phyloP scores from a whole-genome alignment of 2,113 vertebrate genomes.

The Gulo gulo region DNA sequence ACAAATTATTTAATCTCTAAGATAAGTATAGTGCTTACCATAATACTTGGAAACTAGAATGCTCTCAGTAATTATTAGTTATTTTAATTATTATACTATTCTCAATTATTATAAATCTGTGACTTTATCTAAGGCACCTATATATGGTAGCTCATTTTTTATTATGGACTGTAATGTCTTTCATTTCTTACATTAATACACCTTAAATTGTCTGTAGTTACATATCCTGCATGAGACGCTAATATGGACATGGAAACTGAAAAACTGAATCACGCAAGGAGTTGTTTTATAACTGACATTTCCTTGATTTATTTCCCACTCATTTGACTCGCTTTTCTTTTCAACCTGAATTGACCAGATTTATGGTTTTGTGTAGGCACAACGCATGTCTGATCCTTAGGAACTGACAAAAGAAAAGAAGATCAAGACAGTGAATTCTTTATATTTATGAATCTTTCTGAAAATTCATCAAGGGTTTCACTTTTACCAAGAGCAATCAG shows the following conservation, averaged over 20 bases:
- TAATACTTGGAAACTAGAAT: not conserved
- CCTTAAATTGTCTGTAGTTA: not conserved
- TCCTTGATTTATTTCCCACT: slow-evolving; percentile 39
- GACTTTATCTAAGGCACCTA: not conserved
- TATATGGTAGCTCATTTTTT: not conserved
- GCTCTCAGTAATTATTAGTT: not conserved
- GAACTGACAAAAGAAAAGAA: not conserved
- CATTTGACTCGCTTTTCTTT: slow-evolving; percentile 50
- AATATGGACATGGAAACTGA: not conserved
- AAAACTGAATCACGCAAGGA: not conserved
- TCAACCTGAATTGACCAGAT: slow-evolving; percentile 42
- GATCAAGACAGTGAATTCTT: not conserved
- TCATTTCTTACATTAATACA: not conserved
- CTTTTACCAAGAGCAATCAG: slow-evolving; percentile 50
- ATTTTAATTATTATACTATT: not conserved
- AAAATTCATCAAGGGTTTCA: slow-evolving; percentile 52
- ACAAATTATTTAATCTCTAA: not conserved
- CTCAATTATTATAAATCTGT: not conserved
- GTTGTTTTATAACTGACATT: slow-evolving; percentile 14
- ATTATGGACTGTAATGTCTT: not conserved
- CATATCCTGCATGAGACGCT: not conserved
- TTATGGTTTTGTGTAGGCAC: not conserved
- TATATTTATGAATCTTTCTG: slow-evolving; percentile 40
- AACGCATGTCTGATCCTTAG: not conserved
- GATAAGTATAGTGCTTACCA: not conserved